Base-by-base conservation (phyloP, 2,888 invertebrate species). In the Acronicta psi region DNA sequence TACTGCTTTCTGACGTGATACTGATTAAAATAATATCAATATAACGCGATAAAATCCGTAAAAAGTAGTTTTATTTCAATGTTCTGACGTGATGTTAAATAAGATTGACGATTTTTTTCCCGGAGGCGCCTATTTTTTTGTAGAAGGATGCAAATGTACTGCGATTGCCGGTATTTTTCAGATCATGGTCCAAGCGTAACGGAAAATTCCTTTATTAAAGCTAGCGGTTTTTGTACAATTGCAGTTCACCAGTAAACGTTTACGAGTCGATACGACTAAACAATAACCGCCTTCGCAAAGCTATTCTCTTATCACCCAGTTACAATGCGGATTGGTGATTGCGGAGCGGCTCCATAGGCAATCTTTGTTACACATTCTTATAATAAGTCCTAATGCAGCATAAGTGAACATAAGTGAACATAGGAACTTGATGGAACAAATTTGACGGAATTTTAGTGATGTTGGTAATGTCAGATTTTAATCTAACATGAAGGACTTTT, bases 241-340 rank as follows among this genome's bases (percentile, higher is more conserved):
- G 29, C 41, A 38, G 45, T 37, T 18, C 41, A 20, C 47, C 59
- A 66, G 53, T 66, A 45, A 65, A 53, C 64, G 66, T 44, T 65
- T 59, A 65, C 14, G 59, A 66, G 40, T 17, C 13, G 25, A 50
- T 17, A 52, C 34, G 34, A 40, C 38, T 51, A 54, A 56, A 66
- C 60, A 59, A 51, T 66, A 66, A 60, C 31, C 38, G 16, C 68
- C 68, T 14, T 16, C 56, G 18, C 62, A 53, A 37, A 38, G 17
- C 41, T 37, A 61, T 68, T 61, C 17, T 29, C 56, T 52, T 68
- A 67, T 68, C 61, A 51, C 16, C 16, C 52, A 53, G 14, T 56
- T 34, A 17, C 25, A 20, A 20, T 17, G 17, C 23, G 37, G 5
- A 36, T 53, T 50, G 67, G 50, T 51, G 53, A 52, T 47, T 47